Percentiles rank a stretch among this genome's conserved stretches.
Evolutionary conservation across 37 sponge, comb jelly and placozoan species (phyloP).

Genomic region (Cliona cf. orientalis): DNA sequence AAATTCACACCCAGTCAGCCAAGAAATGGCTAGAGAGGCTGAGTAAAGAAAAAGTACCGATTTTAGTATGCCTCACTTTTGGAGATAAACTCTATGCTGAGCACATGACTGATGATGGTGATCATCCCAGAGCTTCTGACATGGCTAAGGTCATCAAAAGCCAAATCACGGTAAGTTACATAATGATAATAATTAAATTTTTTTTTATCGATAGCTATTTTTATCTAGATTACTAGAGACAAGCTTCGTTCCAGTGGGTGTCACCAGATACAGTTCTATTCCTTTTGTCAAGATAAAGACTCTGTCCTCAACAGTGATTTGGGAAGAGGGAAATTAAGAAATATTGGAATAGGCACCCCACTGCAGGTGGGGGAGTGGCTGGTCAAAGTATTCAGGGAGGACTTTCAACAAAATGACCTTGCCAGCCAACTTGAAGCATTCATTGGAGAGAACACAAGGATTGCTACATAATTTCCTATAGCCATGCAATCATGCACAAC

Average conservation of each 20-base stretch:
- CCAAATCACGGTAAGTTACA: too few species aligned
- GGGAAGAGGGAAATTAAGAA: constrained; percentile 9
- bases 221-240: too few species aligned
- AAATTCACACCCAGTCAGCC: constrained; percentile 51
- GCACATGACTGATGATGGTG: constrained; percentile 33
- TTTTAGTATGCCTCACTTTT: constrained; percentile 68
- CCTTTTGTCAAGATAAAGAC: constrained; percentile 24
- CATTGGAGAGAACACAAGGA: too few species aligned
- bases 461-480: too few species aligned
- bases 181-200: too few species aligned
- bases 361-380: constrained; percentile 20
- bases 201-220: too few species aligned
- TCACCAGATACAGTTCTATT: not conserved
- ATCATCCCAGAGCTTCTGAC: not conserved
- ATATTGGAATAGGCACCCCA: not conserved
- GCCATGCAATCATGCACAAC: too few species aligned
- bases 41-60: constrained; percentile 35
- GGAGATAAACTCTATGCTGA: constrained; percentile 73
- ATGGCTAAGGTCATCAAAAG: too few species aligned
- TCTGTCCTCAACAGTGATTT: constrained; percentile 10
- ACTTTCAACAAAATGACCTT: constrained; percentile 3
- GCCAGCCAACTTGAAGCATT: too few species aligned
- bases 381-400: not conserved
- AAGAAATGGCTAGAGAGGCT: constrained; percentile 54
- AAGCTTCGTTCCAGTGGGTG: too few species aligned